phyloP scores from a whole-genome alignment of 2,888 invertebrate species.

The Geophilus truncorum region DNA sequence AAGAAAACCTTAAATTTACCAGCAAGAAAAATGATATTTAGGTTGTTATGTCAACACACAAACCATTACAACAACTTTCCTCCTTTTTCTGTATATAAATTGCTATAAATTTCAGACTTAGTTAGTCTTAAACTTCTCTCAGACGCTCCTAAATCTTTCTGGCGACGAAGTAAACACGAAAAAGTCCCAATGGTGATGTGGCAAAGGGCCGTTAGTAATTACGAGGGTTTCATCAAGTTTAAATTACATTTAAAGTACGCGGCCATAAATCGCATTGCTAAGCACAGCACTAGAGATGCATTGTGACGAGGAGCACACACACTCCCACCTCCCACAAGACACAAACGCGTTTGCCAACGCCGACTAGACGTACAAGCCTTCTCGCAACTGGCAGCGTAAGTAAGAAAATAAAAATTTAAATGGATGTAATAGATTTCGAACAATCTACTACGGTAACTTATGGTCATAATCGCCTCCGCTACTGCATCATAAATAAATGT shows the following conservation, averaged over 20 bases:
- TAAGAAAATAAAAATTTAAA: constrained; percentile 25
- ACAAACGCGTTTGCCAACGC: not conserved
- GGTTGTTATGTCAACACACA: no score
- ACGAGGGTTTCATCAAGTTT: not conserved
- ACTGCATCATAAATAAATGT: constrained; percentile 27
- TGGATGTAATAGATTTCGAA: constrained; percentile 21
- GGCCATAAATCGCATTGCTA: not conserved
- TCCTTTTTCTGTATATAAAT: no score
- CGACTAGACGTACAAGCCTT: not conserved
- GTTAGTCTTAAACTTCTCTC: no score
- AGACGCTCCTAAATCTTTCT: no score
- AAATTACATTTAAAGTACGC: not conserved
- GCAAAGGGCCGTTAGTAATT: not conserved
- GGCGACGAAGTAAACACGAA: no score
- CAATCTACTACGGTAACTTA: constrained; percentile 5
- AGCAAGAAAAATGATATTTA: no score
- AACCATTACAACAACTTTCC: no score
- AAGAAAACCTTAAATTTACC: no score
- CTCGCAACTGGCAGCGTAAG: not conserved
- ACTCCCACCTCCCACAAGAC: not conserved
- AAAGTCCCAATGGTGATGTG: not conserved
- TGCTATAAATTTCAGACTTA: no score
- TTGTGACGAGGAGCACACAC: constrained; percentile 6
- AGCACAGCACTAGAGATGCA: not conserved
- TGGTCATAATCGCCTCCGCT: constrained; percentile 25